Conservation (phyloP, 1,140 invertebrate species). For the Triops longicaudatus region DNA sequence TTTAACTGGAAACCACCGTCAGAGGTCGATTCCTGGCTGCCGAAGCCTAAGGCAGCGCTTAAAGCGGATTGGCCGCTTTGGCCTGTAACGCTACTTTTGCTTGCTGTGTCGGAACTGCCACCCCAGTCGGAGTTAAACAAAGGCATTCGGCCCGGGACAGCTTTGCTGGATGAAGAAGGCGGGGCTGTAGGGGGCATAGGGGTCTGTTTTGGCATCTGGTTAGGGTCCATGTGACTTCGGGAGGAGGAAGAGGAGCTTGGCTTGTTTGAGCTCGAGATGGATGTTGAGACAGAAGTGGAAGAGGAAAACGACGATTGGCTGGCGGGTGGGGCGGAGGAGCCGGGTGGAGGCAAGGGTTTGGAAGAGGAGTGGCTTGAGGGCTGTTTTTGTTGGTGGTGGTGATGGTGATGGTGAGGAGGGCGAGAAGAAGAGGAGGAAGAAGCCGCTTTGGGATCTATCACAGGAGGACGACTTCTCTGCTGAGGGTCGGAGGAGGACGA, state of each 20-base stretch:
- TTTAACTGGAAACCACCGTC: not conserved
- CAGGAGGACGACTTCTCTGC: not conserved
- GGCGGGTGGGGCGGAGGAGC: not conserved
- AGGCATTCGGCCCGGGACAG: not conserved
- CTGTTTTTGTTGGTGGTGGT: conserved; percentile 6
- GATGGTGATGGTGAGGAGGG: not conserved
- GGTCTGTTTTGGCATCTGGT: not conserved
- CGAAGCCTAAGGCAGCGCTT: not conserved
- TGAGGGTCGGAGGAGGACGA: conserved; percentile 13
- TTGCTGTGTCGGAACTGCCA: not conserved
- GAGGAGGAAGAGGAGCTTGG: not conserved
- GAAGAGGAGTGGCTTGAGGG: not conserved
- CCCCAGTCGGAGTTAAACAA: not conserved
- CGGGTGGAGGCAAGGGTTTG: not conserved
- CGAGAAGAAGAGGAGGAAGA: not conserved
- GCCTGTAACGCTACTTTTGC: not conserved
- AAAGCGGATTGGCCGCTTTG: not conserved
- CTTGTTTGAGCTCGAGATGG: not conserved
- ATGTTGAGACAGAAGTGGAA: not conserved
- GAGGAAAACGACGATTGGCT: not conserved
- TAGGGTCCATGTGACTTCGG: not conserved
- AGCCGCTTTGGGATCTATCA: conserved; percentile 15
- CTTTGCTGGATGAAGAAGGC: not conserved
- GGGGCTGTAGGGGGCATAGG: not conserved
- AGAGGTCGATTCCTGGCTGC: not conserved